phyloP scores from a whole-genome alignment of 2,113 vertebrate genomes.

The Dicentrarchus labrax region DNA sequence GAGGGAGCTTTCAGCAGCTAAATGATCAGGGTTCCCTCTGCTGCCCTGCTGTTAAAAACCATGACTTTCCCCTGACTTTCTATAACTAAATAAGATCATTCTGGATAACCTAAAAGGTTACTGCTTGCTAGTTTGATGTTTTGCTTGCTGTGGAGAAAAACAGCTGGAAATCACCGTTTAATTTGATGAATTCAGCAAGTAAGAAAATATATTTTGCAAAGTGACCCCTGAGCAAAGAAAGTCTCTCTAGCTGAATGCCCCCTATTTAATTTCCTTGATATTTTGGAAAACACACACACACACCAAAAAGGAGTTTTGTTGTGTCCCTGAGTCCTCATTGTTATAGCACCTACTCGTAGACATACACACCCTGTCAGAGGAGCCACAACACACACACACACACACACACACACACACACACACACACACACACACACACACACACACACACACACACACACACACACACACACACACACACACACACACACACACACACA shows the following conservation, averaged over 20 bases:
- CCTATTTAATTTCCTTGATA: neutral
- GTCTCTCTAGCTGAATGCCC: neutral
- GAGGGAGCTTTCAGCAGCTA: neutral
- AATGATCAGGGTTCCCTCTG: neutral
- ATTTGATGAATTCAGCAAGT: slow-evolving; percentile 12
- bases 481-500: slow-evolving; percentile 33
- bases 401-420: neutral
- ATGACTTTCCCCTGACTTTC: slow-evolving; percentile 20
- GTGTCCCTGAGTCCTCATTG: slow-evolving; percentile 20
- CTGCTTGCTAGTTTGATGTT: slow-evolving; percentile 1
- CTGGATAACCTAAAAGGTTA: neutral
- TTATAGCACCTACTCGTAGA: neutral
- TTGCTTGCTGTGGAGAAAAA: slow-evolving; percentile 16
- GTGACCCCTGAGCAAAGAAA: slow-evolving; percentile 33
- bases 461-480: neutral
- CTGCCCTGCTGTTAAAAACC: neutral
- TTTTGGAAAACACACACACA: neutral
- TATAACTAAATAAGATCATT: neutral
- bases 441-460: slow-evolving; percentile 30
- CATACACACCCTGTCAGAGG: slow-evolving; percentile 18
- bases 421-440: slow-evolving; percentile 17
- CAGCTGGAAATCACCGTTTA: slow-evolving; percentile 26
- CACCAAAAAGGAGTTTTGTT: neutral
- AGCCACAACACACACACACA: slow-evolving; percentile 19
- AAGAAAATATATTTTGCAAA: slow-evolving; percentile 36